Evolutionary conservation across 2,888 invertebrate genomes (phyloP).

Genomic region (Agriopis aurantiaria): DNA sequence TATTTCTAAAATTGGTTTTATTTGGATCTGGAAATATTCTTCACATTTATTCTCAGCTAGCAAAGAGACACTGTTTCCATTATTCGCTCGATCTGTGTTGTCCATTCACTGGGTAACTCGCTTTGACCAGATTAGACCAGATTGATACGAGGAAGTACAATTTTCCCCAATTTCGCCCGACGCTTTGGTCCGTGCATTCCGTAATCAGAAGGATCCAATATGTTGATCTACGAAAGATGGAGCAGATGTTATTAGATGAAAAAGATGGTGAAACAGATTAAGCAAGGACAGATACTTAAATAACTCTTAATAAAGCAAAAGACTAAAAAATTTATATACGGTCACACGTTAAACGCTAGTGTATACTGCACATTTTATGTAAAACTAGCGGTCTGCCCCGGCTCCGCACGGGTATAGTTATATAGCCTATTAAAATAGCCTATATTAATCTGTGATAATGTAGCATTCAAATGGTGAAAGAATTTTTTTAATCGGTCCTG

Average conservation of each 20-base stretch:
- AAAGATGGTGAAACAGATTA: neutral
- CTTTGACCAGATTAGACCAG: neutral
- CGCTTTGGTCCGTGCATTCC: slow-evolving; percentile 11
- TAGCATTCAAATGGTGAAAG: too few species aligned
- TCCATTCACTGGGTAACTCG: neutral
- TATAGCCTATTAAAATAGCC: too few species aligned
- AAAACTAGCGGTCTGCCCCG: too few species aligned
- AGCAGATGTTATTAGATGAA: slow-evolving; percentile 15
- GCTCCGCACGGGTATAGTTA: too few species aligned
- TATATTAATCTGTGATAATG: too few species aligned
- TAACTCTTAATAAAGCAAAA: neutral
- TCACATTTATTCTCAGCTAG: neutral
- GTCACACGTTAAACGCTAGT: too few species aligned
- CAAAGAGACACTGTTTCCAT: neutral
- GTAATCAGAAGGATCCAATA: slow-evolving; percentile 17
- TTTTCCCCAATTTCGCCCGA: slow-evolving; percentile 3
- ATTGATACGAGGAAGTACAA: slow-evolving; percentile 2
- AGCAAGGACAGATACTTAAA: neutral
- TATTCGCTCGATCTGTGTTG: neutral
- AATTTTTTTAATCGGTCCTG: too few species aligned
- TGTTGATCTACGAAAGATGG: slow-evolving; percentile 10
- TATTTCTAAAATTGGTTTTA: too few species aligned
- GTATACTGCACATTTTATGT: too few species aligned
- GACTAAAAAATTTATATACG: too few species aligned
- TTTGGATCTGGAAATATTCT: too few species aligned